phyloP scores from a whole-genome alignment of 2,888 invertebrate species.

The Orthosia cruda region DNA sequence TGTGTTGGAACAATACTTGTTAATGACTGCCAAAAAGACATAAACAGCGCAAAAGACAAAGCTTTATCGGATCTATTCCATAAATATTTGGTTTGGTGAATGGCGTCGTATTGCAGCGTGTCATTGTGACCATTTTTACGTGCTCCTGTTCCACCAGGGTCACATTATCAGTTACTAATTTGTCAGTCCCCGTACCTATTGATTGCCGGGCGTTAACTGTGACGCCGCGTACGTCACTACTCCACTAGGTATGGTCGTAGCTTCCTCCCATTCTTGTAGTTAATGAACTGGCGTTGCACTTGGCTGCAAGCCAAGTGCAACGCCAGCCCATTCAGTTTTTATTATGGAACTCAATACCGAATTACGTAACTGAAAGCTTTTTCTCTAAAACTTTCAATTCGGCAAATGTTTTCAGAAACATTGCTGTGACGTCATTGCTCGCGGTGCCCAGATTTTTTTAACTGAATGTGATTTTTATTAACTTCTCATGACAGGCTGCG shows the following conservation, averaged over 20 bases:
- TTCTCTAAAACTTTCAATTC: constrained; percentile 39
- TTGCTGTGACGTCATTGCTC: constrained; percentile 30
- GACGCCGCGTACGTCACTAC: constrained; percentile 36
- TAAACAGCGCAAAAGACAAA: not conserved
- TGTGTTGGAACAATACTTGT: not conserved
- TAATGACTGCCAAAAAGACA: not conserved
- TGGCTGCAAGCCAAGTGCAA: constrained; percentile 50
- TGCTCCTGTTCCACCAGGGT: constrained; percentile 14
- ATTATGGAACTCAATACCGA: constrained; percentile 29
- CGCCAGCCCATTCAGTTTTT: constrained; percentile 41
- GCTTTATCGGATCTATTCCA: constrained; percentile 5
- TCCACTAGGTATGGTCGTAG: constrained; percentile 3
- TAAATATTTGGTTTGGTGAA: constrained; percentile 3
- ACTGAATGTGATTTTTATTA: constrained; percentile 19
- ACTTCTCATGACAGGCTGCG: not conserved
- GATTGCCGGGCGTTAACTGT: constrained; percentile 8
- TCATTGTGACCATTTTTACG: not conserved
- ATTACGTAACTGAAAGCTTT: constrained; percentile 49
- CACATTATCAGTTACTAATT: constrained; percentile 8
- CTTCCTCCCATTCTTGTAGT: constrained; percentile 56
- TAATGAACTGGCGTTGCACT: constrained; percentile 48
- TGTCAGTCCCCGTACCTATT: constrained; percentile 16
- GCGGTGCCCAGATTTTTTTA: constrained; percentile 7
- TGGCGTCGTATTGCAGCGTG: not conserved
- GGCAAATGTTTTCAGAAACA: constrained; percentile 12